These are phyloP conservation scores for Smithornis capensis DNA, from an alignment of 2,113 vertebrate genomes.

Conservation along the genomic window DNA sequence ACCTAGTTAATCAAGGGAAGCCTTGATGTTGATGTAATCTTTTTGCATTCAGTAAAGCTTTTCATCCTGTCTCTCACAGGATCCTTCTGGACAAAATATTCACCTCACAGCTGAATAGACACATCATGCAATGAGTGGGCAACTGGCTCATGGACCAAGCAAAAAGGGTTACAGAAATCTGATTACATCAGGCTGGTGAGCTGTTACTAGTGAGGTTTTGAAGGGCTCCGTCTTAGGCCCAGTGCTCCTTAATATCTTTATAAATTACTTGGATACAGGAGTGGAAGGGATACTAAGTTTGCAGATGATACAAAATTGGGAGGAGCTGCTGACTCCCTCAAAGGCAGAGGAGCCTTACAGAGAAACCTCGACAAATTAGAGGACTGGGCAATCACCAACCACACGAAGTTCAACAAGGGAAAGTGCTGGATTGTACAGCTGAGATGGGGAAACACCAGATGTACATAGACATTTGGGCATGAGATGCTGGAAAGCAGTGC, in stretches of 20 bases:
- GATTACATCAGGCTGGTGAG: not conserved
- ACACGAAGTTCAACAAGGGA: not conserved
- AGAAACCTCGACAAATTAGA: not conserved
- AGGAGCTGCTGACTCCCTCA: not conserved
- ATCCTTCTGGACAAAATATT: not conserved
- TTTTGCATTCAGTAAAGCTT: not conserved
- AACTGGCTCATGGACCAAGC: accelerated
- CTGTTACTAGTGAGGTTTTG: not conserved
- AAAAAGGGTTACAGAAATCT: not conserved
- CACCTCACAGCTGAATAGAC: not conserved
- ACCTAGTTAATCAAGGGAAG: not conserved
- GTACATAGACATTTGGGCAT: not conserved
- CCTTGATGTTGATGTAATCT: not conserved
- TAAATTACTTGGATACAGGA: not conserved
- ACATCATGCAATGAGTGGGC: not conserved
- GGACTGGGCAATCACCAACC: not conserved
- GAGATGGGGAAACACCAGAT: not conserved
- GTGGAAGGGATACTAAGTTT: not conserved
- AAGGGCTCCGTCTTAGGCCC: not conserved
- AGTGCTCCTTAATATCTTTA: not conserved
- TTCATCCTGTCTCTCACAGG: not conserved
- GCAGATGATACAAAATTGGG: not conserved
- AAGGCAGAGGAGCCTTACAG: not conserved
- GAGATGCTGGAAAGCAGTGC: not conserved
- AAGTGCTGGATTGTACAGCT: accelerated